phyloP scores from a whole-genome alignment of 2,113 vertebrate genomes.

The Sarotherodon lohbergeri region DNA sequence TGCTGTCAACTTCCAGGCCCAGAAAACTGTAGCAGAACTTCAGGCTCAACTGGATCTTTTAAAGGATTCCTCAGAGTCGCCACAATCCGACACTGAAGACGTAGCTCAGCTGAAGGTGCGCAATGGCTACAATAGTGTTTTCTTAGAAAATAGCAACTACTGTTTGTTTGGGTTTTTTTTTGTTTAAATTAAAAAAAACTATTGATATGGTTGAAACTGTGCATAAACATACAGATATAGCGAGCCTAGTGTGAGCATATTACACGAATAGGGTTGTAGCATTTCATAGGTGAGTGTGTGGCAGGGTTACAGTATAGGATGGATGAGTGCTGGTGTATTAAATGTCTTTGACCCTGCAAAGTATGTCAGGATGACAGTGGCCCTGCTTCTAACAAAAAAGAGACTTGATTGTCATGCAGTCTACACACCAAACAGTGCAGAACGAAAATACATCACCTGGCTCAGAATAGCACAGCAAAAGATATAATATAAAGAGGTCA shows the following conservation, averaged over 20 bases:
- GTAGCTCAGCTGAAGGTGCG: conserved; percentile 81
- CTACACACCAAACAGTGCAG: background rate
- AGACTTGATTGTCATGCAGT: background rate
- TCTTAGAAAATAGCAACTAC: background rate
- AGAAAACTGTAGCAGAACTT: conserved; percentile 71
- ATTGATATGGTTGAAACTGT: background rate
- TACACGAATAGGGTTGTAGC: background rate
- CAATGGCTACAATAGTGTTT: background rate
- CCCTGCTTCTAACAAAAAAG: background rate
- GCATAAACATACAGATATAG: background rate
- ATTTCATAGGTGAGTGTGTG: background rate
- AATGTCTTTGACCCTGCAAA: background rate
- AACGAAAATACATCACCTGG: background rate
- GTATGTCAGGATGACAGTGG: background rate
- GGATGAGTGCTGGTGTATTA: background rate
- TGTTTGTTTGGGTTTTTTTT: background rate
- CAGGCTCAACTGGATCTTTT: conserved; percentile 84
- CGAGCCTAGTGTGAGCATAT: background rate
- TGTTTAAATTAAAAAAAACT: background rate
- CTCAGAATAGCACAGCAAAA: background rate
- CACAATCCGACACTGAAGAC: conserved; percentile 69
- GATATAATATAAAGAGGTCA: background rate
- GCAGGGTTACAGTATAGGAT: background rate
- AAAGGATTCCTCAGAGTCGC: conserved; percentile 55
- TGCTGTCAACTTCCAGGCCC: conserved; percentile 67